A percentile compares a stretch with the other conserved stretches of the same genome.
Conservation (phyloP, 1,140 invertebrate species). For the Heliconius eleuchia region DNA sequence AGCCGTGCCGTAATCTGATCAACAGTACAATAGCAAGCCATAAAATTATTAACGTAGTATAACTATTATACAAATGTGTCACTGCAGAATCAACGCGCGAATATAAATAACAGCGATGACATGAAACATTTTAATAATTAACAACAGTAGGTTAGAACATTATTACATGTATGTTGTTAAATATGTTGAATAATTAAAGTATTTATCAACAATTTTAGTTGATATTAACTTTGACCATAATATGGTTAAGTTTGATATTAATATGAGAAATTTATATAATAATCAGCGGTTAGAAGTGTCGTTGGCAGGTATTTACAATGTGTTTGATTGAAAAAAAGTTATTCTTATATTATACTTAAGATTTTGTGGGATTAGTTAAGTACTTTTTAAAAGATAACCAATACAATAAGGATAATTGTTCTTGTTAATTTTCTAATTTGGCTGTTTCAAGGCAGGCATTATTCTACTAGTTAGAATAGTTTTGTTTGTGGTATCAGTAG, state of each 20-base stretch:
- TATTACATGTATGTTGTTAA: background rate
- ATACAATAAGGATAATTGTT: too few species aligned
- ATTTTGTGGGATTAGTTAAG: too few species aligned
- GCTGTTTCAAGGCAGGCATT: too few species aligned
- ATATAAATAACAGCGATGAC: background rate
- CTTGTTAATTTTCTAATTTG: too few species aligned
- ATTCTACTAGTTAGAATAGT: too few species aligned
- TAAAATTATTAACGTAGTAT: background rate
- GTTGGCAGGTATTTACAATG: too few species aligned
- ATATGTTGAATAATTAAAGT: background rate
- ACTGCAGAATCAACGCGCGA: background rate
- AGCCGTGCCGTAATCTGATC: background rate
- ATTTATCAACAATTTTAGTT: background rate
- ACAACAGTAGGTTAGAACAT: background rate
- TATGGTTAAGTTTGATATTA: background rate
- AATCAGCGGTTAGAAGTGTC: background rate
- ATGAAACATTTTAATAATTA: slow-evolving; percentile 5
- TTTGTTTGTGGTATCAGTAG: too few species aligned
- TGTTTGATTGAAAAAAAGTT: too few species aligned
- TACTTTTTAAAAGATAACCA: too few species aligned
- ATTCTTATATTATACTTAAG: too few species aligned
- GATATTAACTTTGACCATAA: background rate
- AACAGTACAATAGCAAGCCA: background rate
- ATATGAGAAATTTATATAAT: background rate
- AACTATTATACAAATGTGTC: background rate